Base-by-base conservation (phyloP, 1,140 invertebrate genomes). In the Caerostris darwini region DNA sequence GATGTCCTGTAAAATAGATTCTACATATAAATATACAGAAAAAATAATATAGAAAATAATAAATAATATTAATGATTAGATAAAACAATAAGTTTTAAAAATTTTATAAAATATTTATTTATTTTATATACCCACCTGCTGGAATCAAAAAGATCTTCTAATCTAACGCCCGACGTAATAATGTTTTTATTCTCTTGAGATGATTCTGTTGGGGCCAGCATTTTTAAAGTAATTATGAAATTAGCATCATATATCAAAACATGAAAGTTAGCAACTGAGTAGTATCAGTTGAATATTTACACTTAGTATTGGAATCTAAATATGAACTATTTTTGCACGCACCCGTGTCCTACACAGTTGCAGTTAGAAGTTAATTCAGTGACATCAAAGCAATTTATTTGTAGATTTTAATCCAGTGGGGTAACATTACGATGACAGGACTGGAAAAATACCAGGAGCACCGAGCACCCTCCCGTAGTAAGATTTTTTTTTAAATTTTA, bases 61-160 rank as follows among this genome's bases (percentile, higher is more conserved):
- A 34, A 34, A 34, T 34, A 34, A 34, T 34, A 34, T 34, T 34
- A 34, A 34, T 34, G 34, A 34, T 34, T 34, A 34, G 34, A 34
- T 34, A 34, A 34, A 34, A 34, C 34, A 34, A 64, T 14, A 64
- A 64, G 5, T 64, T 12, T 64, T 8, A 64, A 64, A 64, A 64
- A 64, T 14, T 64, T 50, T 12, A 50, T 50, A 77, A 3, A 77
- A 12, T 14, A 53, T 50, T 12, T 14, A 53, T 50, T 12, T 50
- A 53, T 77, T 77, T 77, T 5, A 77, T 5, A 77, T 77, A 5
- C 71, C 71, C 71, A 77, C 71, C 71, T 77, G 71, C 71, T 77
- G 34, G 71, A 77, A 77, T 77, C 71, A 77, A 77, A 77, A 77
- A 77, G 71, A 77, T 77, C 71, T 77, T 77, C 71, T 53, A 77